A percentile compares a stretch with the other conserved stretches of the same genome.
Evolutionary conservation across 2,113 vertebrate genomes (phyloP).

Genomic region (Gallinago media): DNA sequence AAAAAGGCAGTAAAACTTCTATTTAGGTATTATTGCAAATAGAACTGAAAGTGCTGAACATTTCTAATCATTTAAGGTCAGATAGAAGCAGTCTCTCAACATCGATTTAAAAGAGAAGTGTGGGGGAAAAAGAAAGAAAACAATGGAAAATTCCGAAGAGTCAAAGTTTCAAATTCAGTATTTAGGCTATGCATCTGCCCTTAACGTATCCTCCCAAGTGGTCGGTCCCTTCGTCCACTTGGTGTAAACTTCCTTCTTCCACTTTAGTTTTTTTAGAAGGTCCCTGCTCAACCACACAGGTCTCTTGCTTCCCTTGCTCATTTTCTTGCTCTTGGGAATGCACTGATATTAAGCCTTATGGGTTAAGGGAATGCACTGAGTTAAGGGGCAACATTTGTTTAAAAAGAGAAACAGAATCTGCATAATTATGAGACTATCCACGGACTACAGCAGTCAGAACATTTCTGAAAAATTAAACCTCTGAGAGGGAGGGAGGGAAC

Average conservation of each 20-base stretch:
- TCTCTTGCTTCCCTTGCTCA: too few species aligned
- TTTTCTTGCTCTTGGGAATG: too few species aligned
- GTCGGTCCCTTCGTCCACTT: too few species aligned
- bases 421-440: neutral
- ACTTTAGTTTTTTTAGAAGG: too few species aligned
- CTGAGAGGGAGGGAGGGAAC: neutral
- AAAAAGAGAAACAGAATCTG: neutral
- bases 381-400: neutral
- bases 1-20: neutral
- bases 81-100: neutral
- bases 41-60: neutral
- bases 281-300: too few species aligned
- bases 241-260: too few species aligned
- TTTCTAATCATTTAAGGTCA: neutral
- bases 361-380: neutral
- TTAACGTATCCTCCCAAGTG: neutral
- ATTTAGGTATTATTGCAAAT: neutral
- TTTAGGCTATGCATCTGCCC: neutral
- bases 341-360: too few species aligned
- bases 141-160: neutral
- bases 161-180: neutral
- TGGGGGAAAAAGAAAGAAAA: neutral
- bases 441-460: neutral
- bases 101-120: neutral
- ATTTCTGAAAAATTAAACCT: slow-evolving; percentile 20